These are phyloP conservation scores for Lucifuga dentata DNA, from an alignment of 2,113 vertebrate genomes.

Conservation along the genomic window DNA sequence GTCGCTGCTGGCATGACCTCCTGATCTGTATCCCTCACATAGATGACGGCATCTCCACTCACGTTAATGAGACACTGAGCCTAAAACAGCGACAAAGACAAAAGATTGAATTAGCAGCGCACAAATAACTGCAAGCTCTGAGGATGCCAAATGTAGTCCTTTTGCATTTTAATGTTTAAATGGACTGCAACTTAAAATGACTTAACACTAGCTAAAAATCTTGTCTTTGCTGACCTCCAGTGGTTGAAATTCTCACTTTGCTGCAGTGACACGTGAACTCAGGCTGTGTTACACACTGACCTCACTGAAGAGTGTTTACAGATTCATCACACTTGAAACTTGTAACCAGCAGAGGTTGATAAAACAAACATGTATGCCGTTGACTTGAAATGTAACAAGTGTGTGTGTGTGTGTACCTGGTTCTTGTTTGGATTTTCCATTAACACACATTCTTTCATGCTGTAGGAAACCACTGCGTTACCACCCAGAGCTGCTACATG, in stretches of 20 bases:
- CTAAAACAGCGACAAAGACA: constrained; percentile 67
- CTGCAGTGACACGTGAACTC: no score
- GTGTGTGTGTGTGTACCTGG: constrained; percentile 84
- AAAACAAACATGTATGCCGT: neutral
- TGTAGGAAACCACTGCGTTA: constrained; percentile 97
- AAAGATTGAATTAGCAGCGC: constrained; percentile 3
- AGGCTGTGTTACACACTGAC: no score
- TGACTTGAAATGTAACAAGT: neutral
- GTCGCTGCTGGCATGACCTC: constrained; percentile 78
- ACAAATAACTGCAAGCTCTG: neutral
- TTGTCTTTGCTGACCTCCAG: no score
- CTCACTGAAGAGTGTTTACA: no score
- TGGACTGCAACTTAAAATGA: neutral
- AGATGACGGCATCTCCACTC: constrained; percentile 95
- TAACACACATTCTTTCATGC: constrained; percentile 98
- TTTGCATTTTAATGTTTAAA: neutral
- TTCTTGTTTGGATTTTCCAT: constrained; percentile 99
- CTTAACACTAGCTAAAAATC: no score
- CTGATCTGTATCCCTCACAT: constrained; percentile 89
- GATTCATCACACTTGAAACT: no score
- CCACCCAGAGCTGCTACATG: constrained; percentile 96
- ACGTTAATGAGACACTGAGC: constrained; percentile 99
- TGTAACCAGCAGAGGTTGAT: no score
- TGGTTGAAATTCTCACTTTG: no score
- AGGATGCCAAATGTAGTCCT: neutral